Base-by-base conservation (phyloP, 2,113 vertebrate genomes). In the Myrmecophaga tridactyla region DNA sequence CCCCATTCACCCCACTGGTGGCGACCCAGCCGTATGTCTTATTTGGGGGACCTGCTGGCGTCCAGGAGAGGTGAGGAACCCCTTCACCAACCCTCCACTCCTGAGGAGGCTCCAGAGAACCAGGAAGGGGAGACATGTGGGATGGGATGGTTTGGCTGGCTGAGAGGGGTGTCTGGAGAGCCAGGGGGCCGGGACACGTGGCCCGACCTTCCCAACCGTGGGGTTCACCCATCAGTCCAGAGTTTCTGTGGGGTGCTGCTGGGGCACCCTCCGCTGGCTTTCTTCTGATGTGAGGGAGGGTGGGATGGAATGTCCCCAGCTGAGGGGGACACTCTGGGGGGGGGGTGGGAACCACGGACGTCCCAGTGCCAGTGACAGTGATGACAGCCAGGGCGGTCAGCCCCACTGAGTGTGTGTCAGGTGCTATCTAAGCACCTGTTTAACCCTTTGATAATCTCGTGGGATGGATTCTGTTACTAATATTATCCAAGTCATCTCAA, bases 241-340 rank as follows among this genome's bases (percentile, higher is more conserved):
- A 7, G 31, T n/a, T 73, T 70, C 65, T 36, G 0, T 2, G 36
- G 41, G 18, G 60, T 21, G 83, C 43, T 41, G 14, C 20, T 34
- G 31, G 6, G 6, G 12, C 25, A 73, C 63, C n/a, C n/a, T 60
- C 73, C 3, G 29, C 41, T 20, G 34, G 34, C 65, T 76, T 60
- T 89, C 43, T 70, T 73, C 18, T 34, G 12, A 17, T 43, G 11
- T 0, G 25, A 51, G 14, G 34, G 39, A 39, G 23, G 6, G 51
- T 8, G 46, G 7, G 9, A 27, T 2, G 11, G 0, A 4, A 27
- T 25, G 84, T 34, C 3, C 1, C 25, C 6, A 15, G 34, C 27
- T 34, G 76, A 46, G n/a, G n/a, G n/a, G n/a, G 41, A 15, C 39
- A 53, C 29, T 21, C 39, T 14, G 1, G 48, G 12, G 77, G 41